Percentiles rank a stretch among this genome's conserved stretches.
Conservation (phyloP, 2,888 invertebrate genomes). For the Trissoscelio sp. region DNA sequence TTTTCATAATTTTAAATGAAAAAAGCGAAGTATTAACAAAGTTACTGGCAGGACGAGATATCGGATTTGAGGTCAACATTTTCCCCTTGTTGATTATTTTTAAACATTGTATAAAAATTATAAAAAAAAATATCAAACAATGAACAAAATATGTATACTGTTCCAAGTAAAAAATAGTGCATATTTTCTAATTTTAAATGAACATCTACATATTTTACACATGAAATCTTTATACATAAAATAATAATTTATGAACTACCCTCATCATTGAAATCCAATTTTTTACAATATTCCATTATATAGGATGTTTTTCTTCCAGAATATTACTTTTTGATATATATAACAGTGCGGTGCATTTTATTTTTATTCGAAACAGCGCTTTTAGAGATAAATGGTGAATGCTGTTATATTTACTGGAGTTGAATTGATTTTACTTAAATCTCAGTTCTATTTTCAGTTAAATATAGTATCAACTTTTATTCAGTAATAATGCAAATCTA, state of each 20-base stretch:
- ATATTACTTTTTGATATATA: too few species aligned
- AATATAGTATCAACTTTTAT: not conserved
- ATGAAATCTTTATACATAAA: not conserved
- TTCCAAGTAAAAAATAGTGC: too few species aligned
- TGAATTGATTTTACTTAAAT: conserved; percentile 6
- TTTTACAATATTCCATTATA: conserved; percentile 1
- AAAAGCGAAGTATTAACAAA: too few species aligned
- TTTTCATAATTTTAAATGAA: too few species aligned
- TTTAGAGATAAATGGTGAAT: not conserved
- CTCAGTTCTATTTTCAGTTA: not conserved
- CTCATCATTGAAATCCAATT: not conserved
- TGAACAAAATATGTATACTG: too few species aligned
- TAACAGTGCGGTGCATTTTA: conserved; percentile 11
- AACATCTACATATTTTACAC: too few species aligned
- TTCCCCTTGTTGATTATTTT: too few species aligned
- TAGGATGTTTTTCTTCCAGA: not conserved
- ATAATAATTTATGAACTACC: not conserved
- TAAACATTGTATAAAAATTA: too few species aligned
- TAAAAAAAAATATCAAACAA: too few species aligned
- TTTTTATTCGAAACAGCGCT: not conserved
- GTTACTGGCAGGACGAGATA: too few species aligned
- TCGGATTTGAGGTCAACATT: too few species aligned
- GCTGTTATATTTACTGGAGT: not conserved
- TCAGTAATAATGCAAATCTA: not conserved
- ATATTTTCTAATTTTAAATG: too few species aligned